Evolutionary conservation across 2,888 invertebrate species (phyloP), one percentile per base, ranked within the genome.

Genomic region (Melitaea athalia): DNA sequence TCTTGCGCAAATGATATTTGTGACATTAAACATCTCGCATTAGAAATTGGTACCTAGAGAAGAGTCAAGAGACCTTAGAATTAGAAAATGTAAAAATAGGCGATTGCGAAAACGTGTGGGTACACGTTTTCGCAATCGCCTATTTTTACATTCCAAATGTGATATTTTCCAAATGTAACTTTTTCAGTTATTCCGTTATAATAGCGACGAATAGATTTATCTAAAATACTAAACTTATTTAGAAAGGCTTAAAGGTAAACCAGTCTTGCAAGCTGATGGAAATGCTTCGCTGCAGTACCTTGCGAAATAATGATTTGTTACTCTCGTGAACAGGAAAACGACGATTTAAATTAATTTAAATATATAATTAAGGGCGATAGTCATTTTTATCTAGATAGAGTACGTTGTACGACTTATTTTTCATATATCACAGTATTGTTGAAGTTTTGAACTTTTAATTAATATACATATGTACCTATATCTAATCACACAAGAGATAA

Each of bases 1-100:
- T 79, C 79, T 85, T 79, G 83, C 84, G 83, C 85, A 80, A 84
- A 84, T 82, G 81, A 85, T 87, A 88, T 88, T 87, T 85, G 82
- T 90, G 91, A 87, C 91, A 91, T 91, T 91, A 90, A 81, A 79
- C 63, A 70, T 69, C 67, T 72, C 64, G 63, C 64, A 64, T 64
- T 71, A 45, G 60, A 62, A 57, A 45, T 63, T 65, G 61, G 57
- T 59, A 62, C 67, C 70, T n/a, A n/a, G n/a, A n/a, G n/a, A n/a
- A n/a, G n/a, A n/a, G n/a, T n/a, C n/a, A n/a, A n/a, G n/a, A n/a
- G n/a, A n/a, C n/a, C n/a, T n/a, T n/a, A n/a, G n/a, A n/a, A n/a
- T n/a, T n/a, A n/a, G n/a, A n/a, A n/a, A 79, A 79, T 81, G 78
- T 77, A 75, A 76, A 74, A 79, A 81, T 71, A 77, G 74, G 76